These are phyloP conservation scores for Xiphorhynchus elegans DNA, from an alignment of 2,113 vertebrate genomes.

Conservation along the genomic window DNA sequence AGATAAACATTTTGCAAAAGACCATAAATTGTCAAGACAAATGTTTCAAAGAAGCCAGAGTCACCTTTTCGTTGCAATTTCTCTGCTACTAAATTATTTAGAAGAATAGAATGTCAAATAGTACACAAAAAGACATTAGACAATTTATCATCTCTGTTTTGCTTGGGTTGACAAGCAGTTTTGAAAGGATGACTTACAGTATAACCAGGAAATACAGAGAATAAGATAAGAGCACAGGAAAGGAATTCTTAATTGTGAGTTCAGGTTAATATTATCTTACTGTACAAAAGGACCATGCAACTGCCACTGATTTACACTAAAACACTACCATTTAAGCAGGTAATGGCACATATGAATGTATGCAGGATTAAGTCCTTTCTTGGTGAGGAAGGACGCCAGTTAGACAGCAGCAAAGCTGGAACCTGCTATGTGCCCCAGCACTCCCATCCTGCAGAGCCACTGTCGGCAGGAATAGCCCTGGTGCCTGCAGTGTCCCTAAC, in stretches of 20 bases:
- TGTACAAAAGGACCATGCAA: fast-evolving
- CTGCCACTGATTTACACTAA: not conserved
- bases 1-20: conserved; percentile 4
- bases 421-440: fast-evolving
- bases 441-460: not conserved
- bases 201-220: not conserved
- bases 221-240: not conserved
- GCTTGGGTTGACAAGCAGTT: not conserved
- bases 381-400: not conserved
- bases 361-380: not conserved
- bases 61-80: not conserved
- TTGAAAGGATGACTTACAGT: not conserved
- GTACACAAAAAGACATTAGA: not conserved
- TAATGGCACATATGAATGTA: fast-evolving
- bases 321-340: not conserved
- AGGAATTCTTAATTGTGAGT: not conserved
- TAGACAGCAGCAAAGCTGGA: not conserved
- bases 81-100: conserved; percentile 32
- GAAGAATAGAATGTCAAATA: not conserved
- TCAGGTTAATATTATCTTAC: not conserved
- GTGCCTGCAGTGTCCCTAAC: fast-evolving
- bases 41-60: not conserved
- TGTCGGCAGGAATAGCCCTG: fast-evolving
- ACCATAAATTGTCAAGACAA: not conserved
- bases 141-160: not conserved